Conservation (phyloP, 2,797 vertebrate genomes). For the Acanthurus lineatus region DNA sequence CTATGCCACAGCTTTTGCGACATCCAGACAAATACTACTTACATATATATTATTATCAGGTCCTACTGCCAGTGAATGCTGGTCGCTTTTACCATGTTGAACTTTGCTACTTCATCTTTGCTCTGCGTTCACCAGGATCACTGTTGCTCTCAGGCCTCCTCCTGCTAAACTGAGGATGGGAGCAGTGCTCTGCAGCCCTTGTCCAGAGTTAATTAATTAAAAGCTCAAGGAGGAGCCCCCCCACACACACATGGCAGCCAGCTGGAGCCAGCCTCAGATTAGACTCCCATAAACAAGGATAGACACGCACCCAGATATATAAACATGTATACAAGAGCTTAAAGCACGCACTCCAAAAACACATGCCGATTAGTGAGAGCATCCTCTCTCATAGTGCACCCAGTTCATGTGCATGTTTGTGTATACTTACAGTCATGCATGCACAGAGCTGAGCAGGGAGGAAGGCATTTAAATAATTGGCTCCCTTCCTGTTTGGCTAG, state of each 20-base stretch:
- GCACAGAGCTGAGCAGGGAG: conserved; percentile 36
- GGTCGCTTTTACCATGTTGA: conserved; percentile 33
- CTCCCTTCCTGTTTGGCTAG: conserved; percentile 70
- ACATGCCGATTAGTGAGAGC: conserved; percentile 53
- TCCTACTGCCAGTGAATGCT: conserved; percentile 24
- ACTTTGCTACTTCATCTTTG: conserved; percentile 36
- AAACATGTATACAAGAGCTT: conserved; percentile 59
- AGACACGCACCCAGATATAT: conserved; percentile 62
- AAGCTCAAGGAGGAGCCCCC: conserved; percentile 77
- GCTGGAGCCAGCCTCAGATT: conserved; percentile 83
- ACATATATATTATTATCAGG: conserved; percentile 10
- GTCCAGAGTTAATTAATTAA: conserved; percentile 88
- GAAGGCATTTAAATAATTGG: conserved; percentile 57
- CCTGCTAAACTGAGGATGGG: conserved; percentile 64
- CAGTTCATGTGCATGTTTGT: background rate
- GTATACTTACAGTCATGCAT: background rate
- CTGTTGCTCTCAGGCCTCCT: conserved; percentile 53
- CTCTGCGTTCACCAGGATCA: conserved; percentile 39
- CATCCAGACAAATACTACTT: conserved; percentile 44
- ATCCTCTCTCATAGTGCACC: conserved; percentile 43
- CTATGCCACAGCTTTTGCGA: conserved; percentile 5
- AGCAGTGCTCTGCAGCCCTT: conserved; percentile 64
- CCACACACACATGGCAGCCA: conserved; percentile 66
- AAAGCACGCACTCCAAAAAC: conserved; percentile 57
- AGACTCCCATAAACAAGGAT: conserved; percentile 77